phyloP scores from a whole-genome alignment of 2,113 vertebrate species.

The Corythoichthys haematopterus region DNA sequence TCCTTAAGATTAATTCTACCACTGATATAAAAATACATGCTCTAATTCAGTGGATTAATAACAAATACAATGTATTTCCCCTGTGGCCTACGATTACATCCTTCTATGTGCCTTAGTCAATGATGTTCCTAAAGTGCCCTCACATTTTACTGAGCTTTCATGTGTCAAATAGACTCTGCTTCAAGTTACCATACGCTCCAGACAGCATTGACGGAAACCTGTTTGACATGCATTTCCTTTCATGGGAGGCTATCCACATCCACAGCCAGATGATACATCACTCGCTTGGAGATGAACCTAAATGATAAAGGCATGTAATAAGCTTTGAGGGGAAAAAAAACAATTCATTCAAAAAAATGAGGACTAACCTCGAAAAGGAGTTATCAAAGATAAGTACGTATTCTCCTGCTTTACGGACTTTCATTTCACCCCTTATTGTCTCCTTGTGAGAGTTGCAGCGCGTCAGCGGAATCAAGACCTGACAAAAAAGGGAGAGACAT shows the following conservation, averaged over 20 bases:
- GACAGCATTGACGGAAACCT: slow-evolving; percentile 9
- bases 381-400: slow-evolving; percentile 94
- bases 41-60: slow-evolving; percentile 19
- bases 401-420: slow-evolving; percentile 80
- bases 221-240: background rate
- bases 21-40: slow-evolving; percentile 1
- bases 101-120: background rate
- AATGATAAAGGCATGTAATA: background rate
- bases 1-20: background rate
- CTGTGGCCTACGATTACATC: background rate
- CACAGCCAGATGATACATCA: slow-evolving; percentile 83
- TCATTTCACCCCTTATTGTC: slow-evolving; percentile 86
- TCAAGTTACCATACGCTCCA: background rate
- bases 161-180: background rate
- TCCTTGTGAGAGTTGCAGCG: slow-evolving; percentile 92
- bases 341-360: too few relatives aligned
- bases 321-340: too few relatives aligned
- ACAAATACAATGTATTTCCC: background rate
- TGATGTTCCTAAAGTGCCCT: slow-evolving; percentile 17
- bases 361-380: slow-evolving; percentile 87
- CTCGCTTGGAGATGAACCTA: slow-evolving; percentile 94
- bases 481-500: slow-evolving; percentile 7
- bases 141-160: slow-evolving; percentile 15
- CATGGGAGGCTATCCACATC: slow-evolving; percentile 76
- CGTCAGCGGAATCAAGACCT: slow-evolving; percentile 93